Percentiles rank a stretch among this genome's conserved stretches.
Evolutionary conservation across 2,113 vertebrate species (phyloP).

Genomic region (Oxygymnocypris stewartii): DNA sequence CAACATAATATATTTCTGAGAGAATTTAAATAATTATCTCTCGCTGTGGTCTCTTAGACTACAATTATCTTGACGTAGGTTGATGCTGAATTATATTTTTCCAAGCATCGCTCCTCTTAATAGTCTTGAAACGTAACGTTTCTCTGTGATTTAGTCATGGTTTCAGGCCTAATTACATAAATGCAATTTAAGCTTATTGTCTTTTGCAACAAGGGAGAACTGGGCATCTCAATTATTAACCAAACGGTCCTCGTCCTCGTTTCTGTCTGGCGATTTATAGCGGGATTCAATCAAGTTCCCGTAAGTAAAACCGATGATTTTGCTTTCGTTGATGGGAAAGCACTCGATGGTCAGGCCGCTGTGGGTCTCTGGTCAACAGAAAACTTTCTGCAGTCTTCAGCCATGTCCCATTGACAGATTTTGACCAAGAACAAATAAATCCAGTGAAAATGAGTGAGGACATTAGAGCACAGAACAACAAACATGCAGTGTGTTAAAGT

Average conservation of each 20-base stretch:
- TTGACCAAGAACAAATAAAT: constrained; percentile 77
- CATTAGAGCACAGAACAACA: constrained; percentile 53
- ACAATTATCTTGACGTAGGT: neutral
- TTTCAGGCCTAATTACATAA: constrained; percentile 63
- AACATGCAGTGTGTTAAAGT: neutral
- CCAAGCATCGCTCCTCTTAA: constrained; percentile 14
- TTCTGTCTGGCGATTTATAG: constrained; percentile 58
- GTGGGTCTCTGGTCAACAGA: constrained; percentile 73
- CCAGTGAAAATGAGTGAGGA: constrained; percentile 63
- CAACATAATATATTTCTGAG: neutral
- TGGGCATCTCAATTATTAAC: constrained; percentile 61
- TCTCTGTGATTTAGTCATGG: constrained; percentile 60
- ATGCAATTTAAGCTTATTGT: constrained; percentile 66
- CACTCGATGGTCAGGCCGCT: constrained; percentile 72
- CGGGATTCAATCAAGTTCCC: constrained; percentile 68
- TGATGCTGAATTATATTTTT: constrained; percentile 37
- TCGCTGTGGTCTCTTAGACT: neutral
- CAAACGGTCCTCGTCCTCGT: constrained; percentile 59
- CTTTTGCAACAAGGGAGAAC: constrained; percentile 52
- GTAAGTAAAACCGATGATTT: constrained; percentile 71
- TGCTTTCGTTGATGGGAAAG: constrained; percentile 73
- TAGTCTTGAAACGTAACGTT: constrained; percentile 51
- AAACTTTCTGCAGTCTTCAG: constrained; percentile 68
- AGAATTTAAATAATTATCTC: neutral
- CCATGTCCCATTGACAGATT: constrained; percentile 67